phyloP scores from a whole-genome alignment of 2,888 invertebrate genomes.

The Didymodactylos carnosus region DNA sequence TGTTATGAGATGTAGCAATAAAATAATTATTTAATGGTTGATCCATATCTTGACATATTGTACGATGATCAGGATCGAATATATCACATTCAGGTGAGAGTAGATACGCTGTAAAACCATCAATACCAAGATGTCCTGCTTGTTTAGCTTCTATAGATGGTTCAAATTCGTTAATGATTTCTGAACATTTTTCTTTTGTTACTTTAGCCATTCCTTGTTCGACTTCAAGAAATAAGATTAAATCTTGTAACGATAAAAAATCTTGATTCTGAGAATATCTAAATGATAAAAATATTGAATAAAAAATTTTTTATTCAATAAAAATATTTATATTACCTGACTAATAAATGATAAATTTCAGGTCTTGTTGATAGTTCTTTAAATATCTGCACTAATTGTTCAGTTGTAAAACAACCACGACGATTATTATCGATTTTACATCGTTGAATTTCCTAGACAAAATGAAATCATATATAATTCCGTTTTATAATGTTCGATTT shows the following conservation, averaged over 20 bases:
- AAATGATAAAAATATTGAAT: conserved; percentile 17
- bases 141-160: conserved; percentile 39
- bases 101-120: conserved; percentile 35
- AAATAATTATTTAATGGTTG: conserved; percentile 40
- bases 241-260: conserved; percentile 40
- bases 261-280: conserved; percentile 42
- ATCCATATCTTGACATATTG: conserved; percentile 40
- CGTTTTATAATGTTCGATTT: no score
- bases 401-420: conserved; percentile 36
- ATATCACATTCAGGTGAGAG: conserved; percentile 38
- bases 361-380: conserved; percentile 44
- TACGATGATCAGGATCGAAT: conserved; percentile 36
- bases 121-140: conserved; percentile 40
- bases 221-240: conserved; percentile 42
- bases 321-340: conserved; percentile 32
- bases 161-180: conserved; percentile 40
- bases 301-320: not conserved
- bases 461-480: no score
- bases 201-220: conserved; percentile 43
- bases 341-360: conserved; percentile 43
- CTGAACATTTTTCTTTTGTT: conserved; percentile 38
- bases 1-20: conserved; percentile 39
- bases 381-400: conserved; percentile 41
- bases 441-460: conserved; percentile 36
- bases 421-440: conserved; percentile 33